Evolutionary conservation across 2,797 vertebrate genomes (phyloP).

Genomic region (Macropodus opercularis): DNA sequence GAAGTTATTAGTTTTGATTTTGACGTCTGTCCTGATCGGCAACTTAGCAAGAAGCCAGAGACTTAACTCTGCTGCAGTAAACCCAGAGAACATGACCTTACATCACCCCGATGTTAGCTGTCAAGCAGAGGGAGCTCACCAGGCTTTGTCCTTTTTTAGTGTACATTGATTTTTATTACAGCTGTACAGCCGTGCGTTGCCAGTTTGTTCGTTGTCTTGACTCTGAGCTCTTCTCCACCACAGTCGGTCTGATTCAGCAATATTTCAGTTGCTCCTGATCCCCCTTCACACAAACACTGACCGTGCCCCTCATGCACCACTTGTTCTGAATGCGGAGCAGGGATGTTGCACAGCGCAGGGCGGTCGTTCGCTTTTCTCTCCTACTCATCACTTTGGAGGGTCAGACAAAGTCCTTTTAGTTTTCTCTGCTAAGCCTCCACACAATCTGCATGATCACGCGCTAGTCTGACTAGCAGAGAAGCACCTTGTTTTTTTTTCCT

Average conservation of each 20-base stretch:
- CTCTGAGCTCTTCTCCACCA: slow-evolving; percentile 28
- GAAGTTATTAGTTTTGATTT: neutral
- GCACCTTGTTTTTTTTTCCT: slow-evolving; percentile 17
- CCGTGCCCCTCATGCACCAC: slow-evolving; percentile 37
- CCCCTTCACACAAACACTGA: neutral
- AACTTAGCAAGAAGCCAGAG: slow-evolving; percentile 1
- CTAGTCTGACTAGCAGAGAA: slow-evolving; percentile 47
- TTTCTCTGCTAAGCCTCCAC: slow-evolving; percentile 33
- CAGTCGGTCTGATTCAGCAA: slow-evolving; percentile 55
- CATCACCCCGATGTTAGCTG: slow-evolving; percentile 8
- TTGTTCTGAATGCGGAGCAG: slow-evolving; percentile 38
- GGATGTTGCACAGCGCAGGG: slow-evolving; percentile 38
- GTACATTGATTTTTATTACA: slow-evolving; percentile 9
- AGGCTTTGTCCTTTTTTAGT: neutral
- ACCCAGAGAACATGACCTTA: slow-evolving; percentile 13
- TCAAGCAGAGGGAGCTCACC: neutral
- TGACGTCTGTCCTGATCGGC: neutral
- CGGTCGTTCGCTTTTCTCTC: slow-evolving; percentile 40
- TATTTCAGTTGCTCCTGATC: slow-evolving; percentile 34
- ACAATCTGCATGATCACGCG: slow-evolving; percentile 54
- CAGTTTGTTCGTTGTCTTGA: slow-evolving; percentile 20
- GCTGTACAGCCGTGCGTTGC: slow-evolving; percentile 7
- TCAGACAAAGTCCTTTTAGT: slow-evolving; percentile 50
- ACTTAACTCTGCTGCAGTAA: neutral
- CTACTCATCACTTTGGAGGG: slow-evolving; percentile 59